Percentiles rank a stretch among this genome's conserved stretches.
Conservation (phyloP, 1,140 invertebrate genomes). For the Drosophila subpulchrella region DNA sequence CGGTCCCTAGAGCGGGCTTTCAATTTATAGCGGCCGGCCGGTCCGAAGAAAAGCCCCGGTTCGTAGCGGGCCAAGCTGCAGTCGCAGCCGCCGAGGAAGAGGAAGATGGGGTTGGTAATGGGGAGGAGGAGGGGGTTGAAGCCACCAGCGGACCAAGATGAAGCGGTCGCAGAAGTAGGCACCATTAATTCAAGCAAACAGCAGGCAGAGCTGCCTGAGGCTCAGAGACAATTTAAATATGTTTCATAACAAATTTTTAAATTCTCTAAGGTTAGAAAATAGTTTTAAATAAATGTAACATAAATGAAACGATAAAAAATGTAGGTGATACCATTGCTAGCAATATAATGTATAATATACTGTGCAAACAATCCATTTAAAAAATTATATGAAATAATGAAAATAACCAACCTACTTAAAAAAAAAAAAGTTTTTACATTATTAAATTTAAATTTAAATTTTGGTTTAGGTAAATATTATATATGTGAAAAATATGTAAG, state of each 20-base stretch:
- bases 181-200: neutral
- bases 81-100: neutral
- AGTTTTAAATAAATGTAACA: too few relatives aligned
- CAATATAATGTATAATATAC: too few relatives aligned
- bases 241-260: neutral
- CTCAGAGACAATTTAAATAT: neutral
- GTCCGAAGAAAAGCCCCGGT: constrained; percentile 39
- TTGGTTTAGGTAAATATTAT: too few relatives aligned
- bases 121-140: neutral
- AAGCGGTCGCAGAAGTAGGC: constrained; percentile 6
- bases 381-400: too few relatives aligned
- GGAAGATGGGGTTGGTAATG: neutral
- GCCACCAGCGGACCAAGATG: constrained; percentile 2
- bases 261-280: neutral
- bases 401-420: too few relatives aligned
- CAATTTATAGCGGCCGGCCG: constrained; percentile 75
- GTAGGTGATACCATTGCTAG: too few relatives aligned
- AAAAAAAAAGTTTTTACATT: too few relatives aligned
- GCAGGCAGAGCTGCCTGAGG: neutral
- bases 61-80: constrained; percentile 8
- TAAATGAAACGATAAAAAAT: too few relatives aligned
- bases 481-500: too few relatives aligned
- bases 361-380: too few relatives aligned
- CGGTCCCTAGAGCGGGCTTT: constrained; percentile 70
- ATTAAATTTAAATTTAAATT: too few relatives aligned